phyloP scores from a whole-genome alignment of 2,888 invertebrate species.

The Euzetes globulus region DNA sequence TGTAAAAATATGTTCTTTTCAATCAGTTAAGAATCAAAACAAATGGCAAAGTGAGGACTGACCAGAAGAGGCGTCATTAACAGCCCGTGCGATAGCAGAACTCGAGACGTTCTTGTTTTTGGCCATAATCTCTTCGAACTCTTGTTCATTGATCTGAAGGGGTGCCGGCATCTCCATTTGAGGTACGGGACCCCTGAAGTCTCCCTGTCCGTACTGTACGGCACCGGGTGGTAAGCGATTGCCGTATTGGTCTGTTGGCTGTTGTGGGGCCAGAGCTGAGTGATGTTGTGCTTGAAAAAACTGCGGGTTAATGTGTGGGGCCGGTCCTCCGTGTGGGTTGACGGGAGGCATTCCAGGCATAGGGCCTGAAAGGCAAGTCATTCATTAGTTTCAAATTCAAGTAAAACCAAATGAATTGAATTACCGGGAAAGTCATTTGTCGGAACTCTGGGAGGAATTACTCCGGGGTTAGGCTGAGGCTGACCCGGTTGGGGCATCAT shows the following conservation, averaged over 20 bases:
- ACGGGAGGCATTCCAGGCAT: constrained; percentile 42
- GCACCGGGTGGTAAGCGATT: constrained; percentile 60
- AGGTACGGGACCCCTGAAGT: constrained; percentile 36
- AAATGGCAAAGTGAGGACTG: constrained; percentile 32
- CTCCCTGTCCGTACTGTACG: constrained; percentile 42
- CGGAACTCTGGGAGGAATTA: constrained; percentile 20
- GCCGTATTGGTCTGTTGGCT: constrained; percentile 51
- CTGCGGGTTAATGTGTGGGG: constrained; percentile 92
- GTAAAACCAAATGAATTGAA: too few relatives aligned
- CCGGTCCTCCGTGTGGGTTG: constrained; percentile 48
- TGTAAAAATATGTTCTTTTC: not conserved
- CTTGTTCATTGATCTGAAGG: constrained; percentile 62
- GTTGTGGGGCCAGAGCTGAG: constrained; percentile 55
- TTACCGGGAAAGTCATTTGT: constrained; percentile 1
- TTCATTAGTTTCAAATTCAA: not conserved
- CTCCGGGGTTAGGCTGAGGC: not conserved
- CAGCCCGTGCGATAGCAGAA: constrained; percentile 92
- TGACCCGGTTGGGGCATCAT: constrained; percentile 16
- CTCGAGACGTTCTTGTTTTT: constrained; percentile 95
- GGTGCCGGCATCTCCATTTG: constrained; percentile 20
- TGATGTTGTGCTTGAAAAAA: constrained; percentile 72
- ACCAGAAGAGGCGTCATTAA: constrained; percentile 90
- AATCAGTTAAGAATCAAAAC: too few relatives aligned
- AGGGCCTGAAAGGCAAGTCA: constrained; percentile 27
- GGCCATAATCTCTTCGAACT: constrained; percentile 97